phyloP scores from a whole-genome alignment of 1,140 invertebrate species.

The Lanistes nyassanus region DNA sequence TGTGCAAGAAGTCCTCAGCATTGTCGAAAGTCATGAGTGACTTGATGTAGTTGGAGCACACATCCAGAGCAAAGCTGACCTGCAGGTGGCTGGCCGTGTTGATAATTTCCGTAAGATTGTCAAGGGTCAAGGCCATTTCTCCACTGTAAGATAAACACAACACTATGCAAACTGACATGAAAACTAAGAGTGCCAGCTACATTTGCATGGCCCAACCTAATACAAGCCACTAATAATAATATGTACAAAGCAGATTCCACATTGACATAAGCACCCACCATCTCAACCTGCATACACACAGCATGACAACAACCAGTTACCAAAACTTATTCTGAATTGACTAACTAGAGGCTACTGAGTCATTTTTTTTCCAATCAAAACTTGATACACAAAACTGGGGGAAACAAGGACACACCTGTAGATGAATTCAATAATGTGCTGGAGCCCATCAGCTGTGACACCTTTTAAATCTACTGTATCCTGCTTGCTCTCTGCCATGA shows the following conservation, averaged over 20 bases:
- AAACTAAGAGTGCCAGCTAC: too few relatives aligned
- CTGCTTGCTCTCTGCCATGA: conserved; percentile 72
- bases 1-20: conserved; percentile 60
- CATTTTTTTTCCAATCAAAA: too few relatives aligned
- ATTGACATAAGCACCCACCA: too few relatives aligned
- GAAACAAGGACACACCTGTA: conserved; percentile 75
- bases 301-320: too few relatives aligned
- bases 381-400: too few relatives aligned
- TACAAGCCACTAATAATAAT: too few relatives aligned
- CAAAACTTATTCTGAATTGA: too few relatives aligned
- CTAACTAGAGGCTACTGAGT: too few relatives aligned
- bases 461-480: conserved; percentile 80
- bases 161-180: too few relatives aligned
- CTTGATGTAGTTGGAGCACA: conserved; percentile 63
- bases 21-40: conserved; percentile 60
- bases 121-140: conserved; percentile 56
- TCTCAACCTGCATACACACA: too few relatives aligned
- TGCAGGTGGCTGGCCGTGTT: conserved; percentile 65
- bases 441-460: conserved; percentile 80
- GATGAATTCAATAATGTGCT: conserved; percentile 65
- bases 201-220: too few relatives aligned
- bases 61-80: conserved; percentile 54
- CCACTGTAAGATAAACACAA: conserved; percentile 91
- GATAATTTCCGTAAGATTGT: conserved; percentile 63
- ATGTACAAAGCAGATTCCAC: too few relatives aligned